Conservation (phyloP, 2,888 invertebrate genomes). For the Agrilus biguttatus region DNA sequence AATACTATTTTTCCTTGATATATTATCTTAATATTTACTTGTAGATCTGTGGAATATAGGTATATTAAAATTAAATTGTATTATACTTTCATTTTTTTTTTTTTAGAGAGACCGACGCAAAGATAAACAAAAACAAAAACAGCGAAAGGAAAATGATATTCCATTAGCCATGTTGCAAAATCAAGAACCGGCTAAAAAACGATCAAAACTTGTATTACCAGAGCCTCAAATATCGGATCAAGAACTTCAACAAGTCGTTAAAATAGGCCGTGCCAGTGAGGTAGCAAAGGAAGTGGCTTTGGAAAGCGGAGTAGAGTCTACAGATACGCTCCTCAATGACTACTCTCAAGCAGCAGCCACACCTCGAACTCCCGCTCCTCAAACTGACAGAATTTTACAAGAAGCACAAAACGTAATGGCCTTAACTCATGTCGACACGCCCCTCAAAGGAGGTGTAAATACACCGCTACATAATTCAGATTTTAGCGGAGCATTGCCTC, state of each 20-base stretch:
- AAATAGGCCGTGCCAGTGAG: slow-evolving; percentile 81
- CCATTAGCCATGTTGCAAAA: slow-evolving; percentile 78
- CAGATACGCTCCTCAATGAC: slow-evolving; percentile 79
- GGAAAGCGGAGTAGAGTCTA: slow-evolving; percentile 61
- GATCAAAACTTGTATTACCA: slow-evolving; percentile 91
- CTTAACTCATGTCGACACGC: slow-evolving; percentile 92
- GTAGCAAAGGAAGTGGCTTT: slow-evolving; percentile 77
- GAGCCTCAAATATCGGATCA: slow-evolving; percentile 93
- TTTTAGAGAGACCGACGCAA: slow-evolving; percentile 74
- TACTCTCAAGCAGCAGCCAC: slow-evolving; percentile 62
- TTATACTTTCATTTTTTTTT: slow-evolving; percentile 16
- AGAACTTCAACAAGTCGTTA: slow-evolving; percentile 83
- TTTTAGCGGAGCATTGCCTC: slow-evolving; percentile 72
- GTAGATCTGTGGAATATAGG: no score
- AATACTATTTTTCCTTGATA: no score
- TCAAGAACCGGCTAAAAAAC: slow-evolving; percentile 78
- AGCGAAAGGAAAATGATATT: slow-evolving; percentile 91
- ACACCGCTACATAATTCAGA: slow-evolving; percentile 84
- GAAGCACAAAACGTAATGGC: slow-evolving; percentile 99
- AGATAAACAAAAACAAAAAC: slow-evolving; percentile 90
- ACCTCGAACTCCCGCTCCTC: slow-evolving; percentile 76
- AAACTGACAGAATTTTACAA: slow-evolving; percentile 72
- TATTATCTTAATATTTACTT: no score
- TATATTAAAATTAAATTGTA: neutral
- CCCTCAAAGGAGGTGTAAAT: slow-evolving; percentile 89